Evolutionary conservation across 2,113 vertebrate species (phyloP).

Genomic region (Phalacrocorax aristotelis): DNA sequence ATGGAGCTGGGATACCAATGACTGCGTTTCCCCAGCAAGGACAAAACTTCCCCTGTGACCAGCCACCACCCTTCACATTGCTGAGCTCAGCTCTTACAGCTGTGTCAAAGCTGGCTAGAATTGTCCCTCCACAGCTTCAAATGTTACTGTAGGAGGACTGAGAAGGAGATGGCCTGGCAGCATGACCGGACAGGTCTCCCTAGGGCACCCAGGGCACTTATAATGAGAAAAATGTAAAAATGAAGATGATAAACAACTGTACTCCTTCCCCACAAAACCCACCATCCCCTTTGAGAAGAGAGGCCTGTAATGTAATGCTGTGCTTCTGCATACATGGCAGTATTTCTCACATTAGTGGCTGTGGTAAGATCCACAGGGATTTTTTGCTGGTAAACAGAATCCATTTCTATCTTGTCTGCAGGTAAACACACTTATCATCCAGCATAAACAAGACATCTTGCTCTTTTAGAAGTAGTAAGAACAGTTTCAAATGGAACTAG

Average conservation of each 20-base stretch:
- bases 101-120: neutral
- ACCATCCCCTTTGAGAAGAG: slow-evolving; percentile 8
- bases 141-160: neutral
- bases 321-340: neutral
- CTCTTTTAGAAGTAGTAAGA: slow-evolving; percentile 28
- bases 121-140: neutral
- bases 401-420: slow-evolving; percentile 30
- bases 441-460: slow-evolving; percentile 17
- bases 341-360: slow-evolving; percentile 35
- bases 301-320: slow-evolving; percentile 3
- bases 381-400: slow-evolving; percentile 22
- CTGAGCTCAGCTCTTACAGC: neutral
- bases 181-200: neutral
- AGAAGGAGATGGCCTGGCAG: neutral
- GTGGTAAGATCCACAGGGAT: neutral
- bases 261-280: neutral
- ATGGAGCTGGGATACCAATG: fast-evolving
- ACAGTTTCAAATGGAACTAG: slow-evolving; percentile 28
- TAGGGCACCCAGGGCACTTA: neutral
- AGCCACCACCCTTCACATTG: neutral
- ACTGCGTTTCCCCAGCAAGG: neutral
- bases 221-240: neutral
- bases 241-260: neutral
- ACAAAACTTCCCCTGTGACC: neutral
- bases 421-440: slow-evolving; percentile 39